These are phyloP conservation scores for Campoplex nolae DNA, from an alignment of 2,888 invertebrate genomes.

Conservation along the genomic window DNA sequence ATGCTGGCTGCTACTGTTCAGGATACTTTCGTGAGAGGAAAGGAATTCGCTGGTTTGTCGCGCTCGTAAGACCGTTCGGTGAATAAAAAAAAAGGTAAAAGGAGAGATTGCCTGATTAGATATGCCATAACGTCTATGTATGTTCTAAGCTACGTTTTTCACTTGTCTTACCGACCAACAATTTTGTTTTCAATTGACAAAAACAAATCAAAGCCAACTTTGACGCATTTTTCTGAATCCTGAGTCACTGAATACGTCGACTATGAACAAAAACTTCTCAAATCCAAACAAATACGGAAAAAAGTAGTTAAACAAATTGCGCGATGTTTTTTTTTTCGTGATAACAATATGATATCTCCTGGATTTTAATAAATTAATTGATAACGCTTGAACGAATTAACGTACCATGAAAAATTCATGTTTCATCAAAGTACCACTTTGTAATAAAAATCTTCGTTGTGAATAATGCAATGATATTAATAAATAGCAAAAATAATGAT, in stretches of 20 bases:
- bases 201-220: background rate
- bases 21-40: conserved; percentile 77
- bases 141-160: conserved; percentile 12
- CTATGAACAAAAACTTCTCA: background rate
- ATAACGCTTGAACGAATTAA: background rate
- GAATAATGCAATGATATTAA: background rate
- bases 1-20: conserved; percentile 76
- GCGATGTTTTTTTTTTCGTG: background rate
- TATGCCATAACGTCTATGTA: conserved; percentile 69
- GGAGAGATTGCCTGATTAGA: conserved; percentile 80
- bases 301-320: background rate
- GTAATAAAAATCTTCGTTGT: background rate
- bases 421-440: background rate
- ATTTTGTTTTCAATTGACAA: background rate
- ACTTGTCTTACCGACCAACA: background rate
- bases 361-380: background rate
- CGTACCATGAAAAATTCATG: background rate
- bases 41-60: conserved; percentile 82
- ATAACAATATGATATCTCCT: background rate
- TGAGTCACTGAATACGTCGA: background rate
- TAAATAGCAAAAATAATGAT: background rate
- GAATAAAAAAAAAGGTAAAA: conserved; percentile 80
- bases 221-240: background rate
- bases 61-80: conserved; percentile 72
- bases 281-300: background rate